Base-by-base conservation (phyloP, 2,797 vertebrate species). In the Phylloscopus collybita region DNA sequence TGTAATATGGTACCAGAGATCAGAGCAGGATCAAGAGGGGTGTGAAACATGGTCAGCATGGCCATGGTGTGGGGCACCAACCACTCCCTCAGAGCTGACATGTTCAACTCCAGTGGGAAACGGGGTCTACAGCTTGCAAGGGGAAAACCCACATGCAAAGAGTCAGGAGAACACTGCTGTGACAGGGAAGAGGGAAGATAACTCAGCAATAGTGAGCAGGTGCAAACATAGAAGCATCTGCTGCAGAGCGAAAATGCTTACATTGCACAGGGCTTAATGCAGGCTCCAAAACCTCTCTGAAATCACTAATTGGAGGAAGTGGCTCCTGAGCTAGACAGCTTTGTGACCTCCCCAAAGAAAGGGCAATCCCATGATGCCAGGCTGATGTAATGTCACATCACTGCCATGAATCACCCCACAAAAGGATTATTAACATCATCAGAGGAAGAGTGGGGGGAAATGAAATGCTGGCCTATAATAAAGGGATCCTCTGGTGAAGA, bases 181-280 rank as follows among this genome's bases (percentile, higher is more conserved):
- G 47, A 59, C 49, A 57, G 53, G 40, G 42, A 65, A 74, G 34
- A 86, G 51, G 18, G 67, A 86, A 80, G 54, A 69, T 51, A 89
- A 53, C 40, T 83, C 89, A 66, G 93, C 79, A 83, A 3, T 15
- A 88, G 74, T 6, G 7, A 86, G 75, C 91, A 97, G 91, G 93
- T 96, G 82, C 80, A 93, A 73, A 69, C n/a, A 67, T 16, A 91
- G 67, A 92, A 78, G 42, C 69, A 80, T 88, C 72, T 51, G 69
- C 69, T 83, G 57, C 47, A 51, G 23, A 86, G 30, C 6, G 3
- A 83, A 95, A 94, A 65, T 32, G 94, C 95, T 90, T 90, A 90
- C 6, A 19, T 50, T 65, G 91, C 88, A 91, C 42, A 62, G 5
- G 22, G 54, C 47, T 78, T 67, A 88, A 86, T 29, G 75, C 57